Base-by-base conservation (phyloP, 53 echinoderm and acorn worm genomes). In the Temnopleurus reevesii region DNA sequence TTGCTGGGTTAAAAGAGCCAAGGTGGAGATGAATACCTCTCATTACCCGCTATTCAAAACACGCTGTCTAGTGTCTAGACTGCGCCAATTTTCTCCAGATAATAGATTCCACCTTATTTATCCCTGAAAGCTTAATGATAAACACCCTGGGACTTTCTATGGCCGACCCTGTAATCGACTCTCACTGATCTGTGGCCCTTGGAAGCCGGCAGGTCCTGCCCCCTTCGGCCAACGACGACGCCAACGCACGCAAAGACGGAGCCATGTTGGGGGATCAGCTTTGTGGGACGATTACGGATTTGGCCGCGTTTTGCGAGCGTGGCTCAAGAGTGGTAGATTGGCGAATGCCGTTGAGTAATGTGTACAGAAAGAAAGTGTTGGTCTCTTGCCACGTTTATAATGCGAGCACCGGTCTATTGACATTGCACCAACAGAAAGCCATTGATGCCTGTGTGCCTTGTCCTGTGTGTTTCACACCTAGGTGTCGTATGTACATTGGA, bases 21-120 rank as follows among this genome's bases (percentile, higher is more conserved):
- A 51, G 71, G 49, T 36, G 24, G 15, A 17, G 49, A 65, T 66
- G 88, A 87, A 87, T 87, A 66, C 66, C 51, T 66, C 88, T 87
- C 88, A 87, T 87, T 87, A 87, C 86, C 31, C 26, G 34, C 71
- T 36, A 87, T 87, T 87, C 65, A 87, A 53, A 45, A 28, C 71
- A 66, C 19, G 6, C 53, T 34, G 88, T 87, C 88, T 87, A n/a
- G 66, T 17, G 88, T 87, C 88, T 87, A 66, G 88, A 87, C 88
- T 66, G 12, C 12, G 27, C 49, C 86, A 53, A 59, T 85, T 85
- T 85, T 34, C 36, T 28, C 47, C 86, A 85, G 86, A 85, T 85
- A 85, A 85, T 85, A 85, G 86, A 85, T 60, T 85, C 84, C 41
- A 55, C 55, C 36, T 36, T 83, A 29, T 79, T 79, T 79, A 47